These are phyloP conservation scores for Acanthis flammea DNA, from an alignment of 2,797 vertebrate species.

Conservation along the genomic window DNA sequence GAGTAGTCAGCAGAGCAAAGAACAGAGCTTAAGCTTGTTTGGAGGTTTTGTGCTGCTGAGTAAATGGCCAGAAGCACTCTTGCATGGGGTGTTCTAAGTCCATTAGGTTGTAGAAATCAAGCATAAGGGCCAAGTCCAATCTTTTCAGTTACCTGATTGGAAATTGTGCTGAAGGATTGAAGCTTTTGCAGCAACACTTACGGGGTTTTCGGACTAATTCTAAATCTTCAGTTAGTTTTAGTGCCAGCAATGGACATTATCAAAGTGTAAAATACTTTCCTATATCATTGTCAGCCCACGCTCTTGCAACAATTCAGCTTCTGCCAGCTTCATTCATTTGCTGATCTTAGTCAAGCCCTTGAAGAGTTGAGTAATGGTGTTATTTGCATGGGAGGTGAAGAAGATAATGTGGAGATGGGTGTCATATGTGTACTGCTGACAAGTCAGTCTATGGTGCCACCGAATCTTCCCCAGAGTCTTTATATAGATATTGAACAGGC, in stretches of 20 bases:
- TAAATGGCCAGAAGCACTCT: background rate
- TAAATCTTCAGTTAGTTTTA: background rate
- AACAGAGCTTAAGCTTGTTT: background rate
- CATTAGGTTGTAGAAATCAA: background rate
- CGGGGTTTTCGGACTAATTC: background rate
- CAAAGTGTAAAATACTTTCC: background rate
- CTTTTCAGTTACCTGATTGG: background rate
- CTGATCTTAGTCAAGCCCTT: constrained; percentile 33
- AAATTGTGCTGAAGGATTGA: background rate
- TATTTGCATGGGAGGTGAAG: constrained; percentile 55
- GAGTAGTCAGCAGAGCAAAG: background rate
- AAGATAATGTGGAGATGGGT: constrained; percentile 45
- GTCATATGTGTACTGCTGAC: constrained; percentile 50
- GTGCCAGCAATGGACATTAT: background rate
- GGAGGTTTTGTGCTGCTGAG: background rate
- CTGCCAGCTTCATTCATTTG: constrained; percentile 14
- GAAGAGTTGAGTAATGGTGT: constrained; percentile 21
- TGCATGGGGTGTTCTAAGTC: background rate
- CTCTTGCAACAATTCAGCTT: background rate
- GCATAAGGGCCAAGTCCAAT: background rate
- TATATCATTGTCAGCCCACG: background rate
- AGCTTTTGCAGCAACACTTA: background rate
- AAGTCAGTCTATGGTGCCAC: constrained; percentile 39
- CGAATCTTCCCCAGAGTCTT: constrained; percentile 22
- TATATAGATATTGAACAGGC: constrained; percentile 43